These are phyloP conservation scores for Acronicta psi DNA, from an alignment of 2,888 invertebrate genomes.

Conservation along the genomic window DNA sequence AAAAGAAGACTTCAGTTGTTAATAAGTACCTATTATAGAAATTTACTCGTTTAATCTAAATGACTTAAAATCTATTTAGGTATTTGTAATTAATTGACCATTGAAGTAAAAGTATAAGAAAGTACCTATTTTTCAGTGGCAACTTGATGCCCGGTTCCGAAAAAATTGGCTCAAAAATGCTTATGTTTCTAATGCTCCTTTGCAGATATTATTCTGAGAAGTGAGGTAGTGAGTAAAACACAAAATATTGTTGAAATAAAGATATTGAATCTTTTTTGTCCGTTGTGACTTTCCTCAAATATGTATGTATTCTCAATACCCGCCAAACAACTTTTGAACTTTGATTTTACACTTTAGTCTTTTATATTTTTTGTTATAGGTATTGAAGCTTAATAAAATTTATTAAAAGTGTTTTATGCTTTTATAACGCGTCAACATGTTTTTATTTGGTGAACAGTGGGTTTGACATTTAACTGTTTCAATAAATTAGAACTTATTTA, in stretches of 20 bases:
- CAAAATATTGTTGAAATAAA: background rate
- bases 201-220: too few relatives aligned
- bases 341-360: constrained; percentile 22
- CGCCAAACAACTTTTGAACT: constrained; percentile 27
- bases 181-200: too few relatives aligned
- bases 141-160: too few relatives aligned
- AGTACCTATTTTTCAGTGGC: too few relatives aligned
- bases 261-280: constrained; percentile 21
- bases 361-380: constrained; percentile 21
- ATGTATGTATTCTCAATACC: constrained; percentile 1
- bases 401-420: constrained; percentile 46
- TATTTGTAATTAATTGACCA: too few relatives aligned
- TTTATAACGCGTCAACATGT: constrained; percentile 36
- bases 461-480: constrained; percentile 24
- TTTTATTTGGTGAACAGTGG: constrained; percentile 25
- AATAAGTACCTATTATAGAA: too few relatives aligned
- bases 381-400: constrained; percentile 34
- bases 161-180: too few relatives aligned
- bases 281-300: constrained; percentile 42
- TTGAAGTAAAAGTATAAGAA: too few relatives aligned
- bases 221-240: too few relatives aligned
- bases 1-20: too few relatives aligned
- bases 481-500: constrained; percentile 10
- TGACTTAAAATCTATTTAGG: too few relatives aligned
- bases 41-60: too few relatives aligned